phyloP scores from a whole-genome alignment of 2,113 vertebrate genomes.

The Callipepla squamata region DNA sequence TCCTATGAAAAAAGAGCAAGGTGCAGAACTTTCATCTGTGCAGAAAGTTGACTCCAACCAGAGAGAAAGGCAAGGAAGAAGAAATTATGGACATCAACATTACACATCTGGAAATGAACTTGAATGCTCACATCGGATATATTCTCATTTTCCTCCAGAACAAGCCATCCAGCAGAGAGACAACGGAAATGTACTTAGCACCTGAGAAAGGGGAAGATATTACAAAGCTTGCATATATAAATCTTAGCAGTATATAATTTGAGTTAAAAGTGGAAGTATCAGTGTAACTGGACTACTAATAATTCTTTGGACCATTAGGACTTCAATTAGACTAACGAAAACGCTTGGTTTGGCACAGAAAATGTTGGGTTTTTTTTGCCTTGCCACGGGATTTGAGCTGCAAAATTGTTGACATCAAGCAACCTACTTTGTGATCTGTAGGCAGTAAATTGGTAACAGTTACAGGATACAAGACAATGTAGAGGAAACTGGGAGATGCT shows the following conservation, averaged over 20 bases:
- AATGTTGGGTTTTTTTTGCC: neutral
- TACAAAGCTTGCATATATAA: neutral
- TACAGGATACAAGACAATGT: neutral
- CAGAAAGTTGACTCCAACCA: neutral
- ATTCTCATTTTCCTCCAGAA: neutral
- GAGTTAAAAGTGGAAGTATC: neutral
- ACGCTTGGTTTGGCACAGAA: neutral
- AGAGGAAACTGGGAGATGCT: neutral
- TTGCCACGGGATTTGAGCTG: neutral
- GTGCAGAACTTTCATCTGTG: neutral
- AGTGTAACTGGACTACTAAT: neutral
- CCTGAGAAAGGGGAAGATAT: neutral
- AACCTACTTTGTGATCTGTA: neutral
- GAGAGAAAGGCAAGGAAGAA: neutral
- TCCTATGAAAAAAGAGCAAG: neutral
- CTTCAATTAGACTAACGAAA: neutral
- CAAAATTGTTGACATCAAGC: neutral
- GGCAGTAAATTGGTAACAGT: neutral
- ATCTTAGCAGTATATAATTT: neutral
- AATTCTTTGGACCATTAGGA: neutral
- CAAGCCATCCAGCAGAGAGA: neutral
- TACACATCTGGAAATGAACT: neutral
- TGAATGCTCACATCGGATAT: neutral
- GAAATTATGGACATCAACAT: neutral
- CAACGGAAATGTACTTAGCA: neutral